Evolutionary conservation across 2,113 vertebrate species (phyloP).

Genomic region (Astatotilapia flaviijosephi): DNA sequence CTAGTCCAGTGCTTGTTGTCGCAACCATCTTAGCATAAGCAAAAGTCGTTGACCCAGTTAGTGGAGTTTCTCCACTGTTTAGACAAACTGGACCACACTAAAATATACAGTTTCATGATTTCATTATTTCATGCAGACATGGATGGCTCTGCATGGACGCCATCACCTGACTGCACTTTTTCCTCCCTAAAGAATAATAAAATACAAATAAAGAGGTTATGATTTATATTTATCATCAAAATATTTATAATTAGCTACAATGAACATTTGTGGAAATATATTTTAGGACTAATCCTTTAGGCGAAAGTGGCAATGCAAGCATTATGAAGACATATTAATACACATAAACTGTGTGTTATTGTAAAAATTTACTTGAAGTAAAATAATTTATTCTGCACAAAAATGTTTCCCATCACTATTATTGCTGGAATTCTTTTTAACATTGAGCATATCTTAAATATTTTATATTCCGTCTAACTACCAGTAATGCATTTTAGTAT

Average conservation of each 20-base stretch:
- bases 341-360: not conserved
- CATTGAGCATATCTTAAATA: not conserved
- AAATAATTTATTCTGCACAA: not conserved
- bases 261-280: not conserved
- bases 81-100: not conserved
- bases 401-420: not conserved
- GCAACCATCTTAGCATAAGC: not conserved
- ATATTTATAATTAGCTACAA: not conserved
- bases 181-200: not conserved
- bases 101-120: not conserved
- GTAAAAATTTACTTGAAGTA: not conserved
- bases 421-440: not conserved
- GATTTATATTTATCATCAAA: not conserved
- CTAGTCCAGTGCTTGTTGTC: accelerated
- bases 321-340: not conserved
- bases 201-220: not conserved
- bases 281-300: not conserved
- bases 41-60: not conserved
- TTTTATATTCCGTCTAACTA: not conserved
- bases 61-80: not conserved
- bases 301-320: accelerated
- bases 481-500: not conserved
- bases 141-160: not conserved
- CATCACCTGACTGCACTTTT: not conserved
- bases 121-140: not conserved